phyloP scores from a whole-genome alignment of 2,113 vertebrate genomes.

The Micronycteris hirsuta region DNA sequence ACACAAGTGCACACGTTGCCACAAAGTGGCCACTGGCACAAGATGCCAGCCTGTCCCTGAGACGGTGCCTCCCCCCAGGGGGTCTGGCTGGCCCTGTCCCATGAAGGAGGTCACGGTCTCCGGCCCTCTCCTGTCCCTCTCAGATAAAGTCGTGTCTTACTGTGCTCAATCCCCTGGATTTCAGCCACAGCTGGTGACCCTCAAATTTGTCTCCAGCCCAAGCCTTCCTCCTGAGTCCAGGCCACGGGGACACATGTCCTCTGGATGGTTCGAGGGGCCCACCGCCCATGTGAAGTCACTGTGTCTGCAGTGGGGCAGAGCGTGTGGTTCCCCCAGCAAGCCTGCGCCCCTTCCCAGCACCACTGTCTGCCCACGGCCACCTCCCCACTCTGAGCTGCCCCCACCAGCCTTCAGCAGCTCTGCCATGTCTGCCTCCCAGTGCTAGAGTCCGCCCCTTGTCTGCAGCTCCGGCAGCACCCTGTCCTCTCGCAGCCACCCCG shows the following conservation, averaged over 20 bases:
- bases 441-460: background rate
- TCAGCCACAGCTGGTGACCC: background rate
- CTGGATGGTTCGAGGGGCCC: background rate
- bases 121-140: background rate
- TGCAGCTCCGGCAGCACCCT: background rate
- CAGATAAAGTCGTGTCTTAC: background rate
- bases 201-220: background rate
- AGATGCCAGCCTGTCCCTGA: background rate
- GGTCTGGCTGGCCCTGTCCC: background rate
- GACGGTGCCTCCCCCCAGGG: background rate
- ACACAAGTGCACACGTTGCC: background rate
- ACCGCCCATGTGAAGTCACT: accelerated
- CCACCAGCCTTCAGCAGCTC: accelerated
- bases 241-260: background rate
- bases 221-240: background rate
- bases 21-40: background rate
- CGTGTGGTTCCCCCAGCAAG: background rate
- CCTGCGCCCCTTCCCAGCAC: background rate
- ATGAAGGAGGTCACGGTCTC: background rate
- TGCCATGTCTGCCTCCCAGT: accelerated
- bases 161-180: background rate
- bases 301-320: accelerated
- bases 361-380: background rate
- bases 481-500: background rate
- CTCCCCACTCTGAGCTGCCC: background rate